phyloP scores from a whole-genome alignment of 2,888 invertebrate species.

The Andrena fulva region DNA sequence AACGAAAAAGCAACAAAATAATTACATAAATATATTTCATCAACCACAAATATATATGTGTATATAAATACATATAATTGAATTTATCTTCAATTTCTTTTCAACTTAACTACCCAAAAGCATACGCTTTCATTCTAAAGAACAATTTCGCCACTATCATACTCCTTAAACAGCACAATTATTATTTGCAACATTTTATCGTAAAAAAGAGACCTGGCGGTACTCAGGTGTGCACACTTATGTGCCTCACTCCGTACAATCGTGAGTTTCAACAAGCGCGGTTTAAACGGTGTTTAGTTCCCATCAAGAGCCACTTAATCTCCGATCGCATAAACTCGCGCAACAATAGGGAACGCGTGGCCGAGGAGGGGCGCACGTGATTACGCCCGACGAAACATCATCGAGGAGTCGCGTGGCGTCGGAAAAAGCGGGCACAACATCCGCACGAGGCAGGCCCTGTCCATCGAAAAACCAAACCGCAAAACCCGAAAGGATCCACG shows the following conservation, averaged over 20 bases:
- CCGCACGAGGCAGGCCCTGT: conserved; percentile 24
- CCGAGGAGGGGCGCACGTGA: conserved; percentile 68
- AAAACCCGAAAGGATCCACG: conserved; percentile 60
- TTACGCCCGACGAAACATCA: conserved; percentile 75
- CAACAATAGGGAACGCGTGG: conserved; percentile 71
- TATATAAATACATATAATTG: too few relatives aligned
- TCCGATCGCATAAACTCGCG: conserved; percentile 75
- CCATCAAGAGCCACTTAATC: conserved; percentile 82
- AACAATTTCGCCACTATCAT: too few relatives aligned
- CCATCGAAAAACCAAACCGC: conserved; percentile 66
- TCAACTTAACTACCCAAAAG: too few relatives aligned
- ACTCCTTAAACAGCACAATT: too few relatives aligned
- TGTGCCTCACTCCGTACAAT: conserved; percentile 4
- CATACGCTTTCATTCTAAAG: too few relatives aligned
- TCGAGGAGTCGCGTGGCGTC: conserved; percentile 71
- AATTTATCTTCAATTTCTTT: too few relatives aligned
- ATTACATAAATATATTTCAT: too few relatives aligned
- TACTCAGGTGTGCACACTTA: neutral
- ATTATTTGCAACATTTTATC: too few relatives aligned
- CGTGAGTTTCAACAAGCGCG: conserved; percentile 49
- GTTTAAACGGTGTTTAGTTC: conserved; percentile 78
- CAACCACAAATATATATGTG: too few relatives aligned
- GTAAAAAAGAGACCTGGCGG: too few relatives aligned
- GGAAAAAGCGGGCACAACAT: conserved; percentile 53
- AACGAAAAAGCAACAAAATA: too few relatives aligned